phyloP scores from a whole-genome alignment of 1,140 invertebrate species.

The Aphaenogaster rudis region DNA sequence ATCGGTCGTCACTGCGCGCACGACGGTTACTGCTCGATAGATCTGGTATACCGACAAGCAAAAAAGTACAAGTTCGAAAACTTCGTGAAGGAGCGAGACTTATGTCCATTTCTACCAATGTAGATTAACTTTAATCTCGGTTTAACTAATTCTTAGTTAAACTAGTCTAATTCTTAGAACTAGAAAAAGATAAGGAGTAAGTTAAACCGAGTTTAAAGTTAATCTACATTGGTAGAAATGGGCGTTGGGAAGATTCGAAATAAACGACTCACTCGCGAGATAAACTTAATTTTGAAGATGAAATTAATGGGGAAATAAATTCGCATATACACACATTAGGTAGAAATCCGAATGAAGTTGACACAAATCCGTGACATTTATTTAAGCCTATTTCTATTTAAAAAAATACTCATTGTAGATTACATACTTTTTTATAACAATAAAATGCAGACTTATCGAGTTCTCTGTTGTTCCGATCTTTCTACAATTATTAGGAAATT shows the following conservation, averaged over 20 bases:
- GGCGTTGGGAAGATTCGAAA: neutral
- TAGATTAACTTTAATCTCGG: no score
- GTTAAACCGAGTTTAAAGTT: no score
- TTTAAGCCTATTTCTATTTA: neutral
- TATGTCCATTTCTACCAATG: no score
- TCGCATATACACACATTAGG: neutral
- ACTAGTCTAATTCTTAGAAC: no score
- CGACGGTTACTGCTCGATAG: conserved; percentile 60
- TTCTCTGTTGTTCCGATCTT: neutral
- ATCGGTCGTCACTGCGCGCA: conserved; percentile 58
- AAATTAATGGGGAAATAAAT: neutral
- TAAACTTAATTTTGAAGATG: neutral
- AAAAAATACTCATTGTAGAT: neutral
- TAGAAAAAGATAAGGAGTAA: no score
- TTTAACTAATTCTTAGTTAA: no score
- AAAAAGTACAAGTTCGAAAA: conserved; percentile 10
- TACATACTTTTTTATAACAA: neutral
- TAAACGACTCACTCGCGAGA: neutral
- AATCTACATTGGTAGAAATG: no score
- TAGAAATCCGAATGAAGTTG: neutral
- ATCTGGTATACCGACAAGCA: conserved; percentile 32
- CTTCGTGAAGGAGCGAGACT: neutral
- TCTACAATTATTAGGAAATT: neutral
- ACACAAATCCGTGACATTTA: neutral
- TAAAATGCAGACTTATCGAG: neutral